These are phyloP conservation scores for Arion vulgaris DNA, from an alignment of 1,140 invertebrate species.

Conservation along the genomic window DNA sequence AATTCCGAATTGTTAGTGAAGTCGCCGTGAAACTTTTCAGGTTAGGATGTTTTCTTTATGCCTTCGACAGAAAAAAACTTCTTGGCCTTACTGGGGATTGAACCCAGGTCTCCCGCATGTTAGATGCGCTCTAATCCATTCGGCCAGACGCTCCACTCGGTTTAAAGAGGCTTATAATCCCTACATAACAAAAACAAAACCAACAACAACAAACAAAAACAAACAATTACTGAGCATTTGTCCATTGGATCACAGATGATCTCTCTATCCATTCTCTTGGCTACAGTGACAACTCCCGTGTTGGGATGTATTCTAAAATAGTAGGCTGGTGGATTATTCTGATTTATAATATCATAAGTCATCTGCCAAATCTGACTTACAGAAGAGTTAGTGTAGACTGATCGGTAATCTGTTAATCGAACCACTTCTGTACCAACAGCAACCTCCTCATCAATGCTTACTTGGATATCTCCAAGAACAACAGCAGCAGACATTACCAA, in stretches of 20 bases:
- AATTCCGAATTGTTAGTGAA: too few species aligned
- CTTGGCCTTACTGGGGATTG: too few species aligned
- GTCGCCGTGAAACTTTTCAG: too few species aligned
- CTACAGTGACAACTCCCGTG: slow-evolving; percentile 43
- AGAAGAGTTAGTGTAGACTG: neutral
- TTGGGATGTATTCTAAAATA: slow-evolving; percentile 44
- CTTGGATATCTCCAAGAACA: neutral
- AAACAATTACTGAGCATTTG: slow-evolving; percentile 35
- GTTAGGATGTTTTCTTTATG: too few species aligned
- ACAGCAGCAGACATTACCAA: neutral
- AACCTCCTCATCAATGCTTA: neutral
- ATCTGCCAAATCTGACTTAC: neutral
- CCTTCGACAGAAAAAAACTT: too few species aligned
- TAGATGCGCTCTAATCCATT: too few species aligned
- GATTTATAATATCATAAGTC: slow-evolving; percentile 41
- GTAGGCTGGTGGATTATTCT: slow-evolving; percentile 38
- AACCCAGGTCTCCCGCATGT: too few species aligned
- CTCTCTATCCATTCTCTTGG: slow-evolving; percentile 51
- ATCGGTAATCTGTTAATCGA: neutral
- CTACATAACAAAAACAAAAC: too few species aligned
- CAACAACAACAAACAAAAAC: too few species aligned
- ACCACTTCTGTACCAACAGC: neutral
- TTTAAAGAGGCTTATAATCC: too few species aligned
- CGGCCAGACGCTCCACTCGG: too few species aligned
- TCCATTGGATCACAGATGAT: slow-evolving; percentile 44